Evolutionary conservation across 2,113 vertebrate genomes (phyloP).

Genomic region (Siniperca knerii): DNA sequence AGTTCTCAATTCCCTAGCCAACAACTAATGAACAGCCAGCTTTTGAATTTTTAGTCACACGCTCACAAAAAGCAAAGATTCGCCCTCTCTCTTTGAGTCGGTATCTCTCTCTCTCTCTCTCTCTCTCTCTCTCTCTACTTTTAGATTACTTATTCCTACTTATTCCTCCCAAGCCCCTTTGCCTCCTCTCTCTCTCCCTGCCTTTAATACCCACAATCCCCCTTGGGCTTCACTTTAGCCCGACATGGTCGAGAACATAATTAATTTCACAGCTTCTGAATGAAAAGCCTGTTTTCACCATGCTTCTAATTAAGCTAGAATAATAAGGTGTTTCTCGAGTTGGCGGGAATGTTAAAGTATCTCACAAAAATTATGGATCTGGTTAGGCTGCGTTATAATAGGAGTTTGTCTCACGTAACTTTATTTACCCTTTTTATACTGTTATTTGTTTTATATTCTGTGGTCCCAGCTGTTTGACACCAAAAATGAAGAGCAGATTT

Average conservation of each 20-base stretch:
- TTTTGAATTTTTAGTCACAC: slow-evolving; percentile 37
- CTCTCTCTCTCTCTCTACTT: slow-evolving; percentile 38
- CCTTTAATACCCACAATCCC: slow-evolving; percentile 80
- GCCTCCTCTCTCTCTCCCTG: slow-evolving; percentile 46
- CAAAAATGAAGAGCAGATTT: background rate
- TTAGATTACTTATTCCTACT: slow-evolving; percentile 66
- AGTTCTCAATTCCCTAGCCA: slow-evolving; percentile 29
- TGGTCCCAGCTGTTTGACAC: slow-evolving; percentile 3
- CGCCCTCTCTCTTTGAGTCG: slow-evolving; percentile 19
- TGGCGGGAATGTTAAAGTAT: slow-evolving; percentile 44
- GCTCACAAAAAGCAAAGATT: slow-evolving; percentile 44
- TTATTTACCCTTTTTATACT: background rate
- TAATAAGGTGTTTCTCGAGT: slow-evolving; percentile 73
- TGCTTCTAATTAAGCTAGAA: slow-evolving; percentile 76
- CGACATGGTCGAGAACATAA: slow-evolving; percentile 77
- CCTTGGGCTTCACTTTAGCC: slow-evolving; percentile 74
- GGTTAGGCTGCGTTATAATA: slow-evolving; percentile 13
- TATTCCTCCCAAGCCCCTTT: slow-evolving; percentile 57
- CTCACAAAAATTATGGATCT: slow-evolving; percentile 38
- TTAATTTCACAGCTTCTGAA: slow-evolving; percentile 80
- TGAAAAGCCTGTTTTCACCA: slow-evolving; percentile 76
- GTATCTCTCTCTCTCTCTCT: background rate
- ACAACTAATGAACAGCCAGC: slow-evolving; percentile 38
- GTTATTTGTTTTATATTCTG: slow-evolving; percentile 12
- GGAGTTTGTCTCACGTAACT: slow-evolving; percentile 33